Percentiles rank a stretch among this genome's conserved stretches.
These are phyloP conservation scores for Yoshiicerus persimilis DNA, from an alignment of 1,140 invertebrate genomes.

Conservation along the genomic window DNA sequence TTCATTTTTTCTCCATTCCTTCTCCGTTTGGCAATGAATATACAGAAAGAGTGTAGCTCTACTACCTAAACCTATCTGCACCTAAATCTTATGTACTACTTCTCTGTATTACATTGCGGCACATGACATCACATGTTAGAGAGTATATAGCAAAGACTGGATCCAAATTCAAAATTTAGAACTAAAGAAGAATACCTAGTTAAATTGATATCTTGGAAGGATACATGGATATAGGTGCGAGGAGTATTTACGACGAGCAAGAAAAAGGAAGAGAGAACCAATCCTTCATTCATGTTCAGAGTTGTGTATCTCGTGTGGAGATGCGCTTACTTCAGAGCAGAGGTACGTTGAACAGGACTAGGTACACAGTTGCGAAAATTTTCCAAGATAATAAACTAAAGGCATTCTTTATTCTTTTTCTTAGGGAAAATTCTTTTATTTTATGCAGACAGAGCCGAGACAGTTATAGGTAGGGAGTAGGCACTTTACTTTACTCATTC, in stretches of 20 bases:
- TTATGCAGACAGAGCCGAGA: constrained; percentile 11
- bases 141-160: too few species aligned
- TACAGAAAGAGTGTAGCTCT: neutral
- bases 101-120: too few species aligned
- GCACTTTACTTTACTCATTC: constrained; percentile 14
- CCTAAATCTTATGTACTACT: too few species aligned
- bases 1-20: neutral
- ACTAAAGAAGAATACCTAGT: too few species aligned
- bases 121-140: too few species aligned
- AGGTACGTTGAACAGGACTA: neutral
- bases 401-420: constrained; percentile 2
- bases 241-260: neutral
- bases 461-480: constrained; percentile 4
- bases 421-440: neutral
- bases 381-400: constrained; percentile 1
- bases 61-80: too few species aligned
- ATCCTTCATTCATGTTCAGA: neutral
- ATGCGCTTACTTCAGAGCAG: neutral
- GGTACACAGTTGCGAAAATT: neutral
- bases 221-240: too few species aligned
- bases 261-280: neutral
- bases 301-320: too few species aligned
- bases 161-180: too few species aligned
- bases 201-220: too few species aligned
- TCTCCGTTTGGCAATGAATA: neutral